phyloP scores from a whole-genome alignment of 2,113 vertebrate genomes.

The Etia nguti region DNA sequence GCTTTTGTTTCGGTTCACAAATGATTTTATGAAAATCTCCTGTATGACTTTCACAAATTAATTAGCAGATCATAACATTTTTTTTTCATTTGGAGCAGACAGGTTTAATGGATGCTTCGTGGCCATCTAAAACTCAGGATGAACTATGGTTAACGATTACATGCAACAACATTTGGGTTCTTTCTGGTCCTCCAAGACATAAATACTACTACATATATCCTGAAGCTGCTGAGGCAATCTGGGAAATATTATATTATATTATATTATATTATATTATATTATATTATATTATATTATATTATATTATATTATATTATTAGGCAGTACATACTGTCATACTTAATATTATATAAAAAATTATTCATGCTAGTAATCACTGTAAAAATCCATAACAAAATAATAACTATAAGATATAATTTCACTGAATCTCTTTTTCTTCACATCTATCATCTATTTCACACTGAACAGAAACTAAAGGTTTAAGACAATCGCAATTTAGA shows the following conservation, averaged over 20 bases:
- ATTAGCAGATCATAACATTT: constrained; percentile 22
- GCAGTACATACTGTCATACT: background rate
- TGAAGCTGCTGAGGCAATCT: background rate
- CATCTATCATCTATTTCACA: background rate
- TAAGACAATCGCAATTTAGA: background rate
- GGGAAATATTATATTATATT: background rate
- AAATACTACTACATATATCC: background rate
- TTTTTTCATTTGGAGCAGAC: constrained; percentile 16
- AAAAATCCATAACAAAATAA: background rate
- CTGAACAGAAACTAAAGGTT: background rate
- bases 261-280: background rate
- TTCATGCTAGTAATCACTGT: background rate
- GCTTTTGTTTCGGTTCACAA: background rate
- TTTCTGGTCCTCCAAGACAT: background rate
- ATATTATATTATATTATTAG: background rate
- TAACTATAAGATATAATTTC: background rate
- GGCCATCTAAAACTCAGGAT: constrained; percentile 10
- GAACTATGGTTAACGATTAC: background rate
- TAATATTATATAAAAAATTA: background rate
- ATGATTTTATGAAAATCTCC: background rate
- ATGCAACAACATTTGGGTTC: background rate
- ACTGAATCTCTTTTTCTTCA: background rate
- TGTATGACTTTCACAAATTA: constrained; percentile 21
- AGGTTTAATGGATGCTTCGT: constrained; percentile 12
- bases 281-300: background rate